phyloP scores from a whole-genome alignment of 2,113 vertebrate species.

The Capreolus pygargus region DNA sequence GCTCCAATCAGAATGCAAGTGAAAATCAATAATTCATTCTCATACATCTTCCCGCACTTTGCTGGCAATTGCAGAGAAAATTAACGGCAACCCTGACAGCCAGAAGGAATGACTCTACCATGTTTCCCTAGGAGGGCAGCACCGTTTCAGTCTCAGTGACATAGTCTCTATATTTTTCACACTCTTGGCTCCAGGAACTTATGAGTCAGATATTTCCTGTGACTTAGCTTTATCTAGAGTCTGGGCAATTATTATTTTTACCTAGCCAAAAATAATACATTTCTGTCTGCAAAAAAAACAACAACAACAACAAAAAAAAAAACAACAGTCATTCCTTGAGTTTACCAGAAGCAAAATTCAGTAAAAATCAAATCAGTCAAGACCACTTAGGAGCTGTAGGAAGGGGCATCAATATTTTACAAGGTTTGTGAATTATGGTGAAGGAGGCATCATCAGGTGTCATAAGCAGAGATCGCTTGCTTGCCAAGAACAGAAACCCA shows the following conservation, averaged over 20 bases:
- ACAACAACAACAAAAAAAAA: not conserved
- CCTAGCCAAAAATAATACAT: not conserved
- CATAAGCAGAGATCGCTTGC: not conserved
- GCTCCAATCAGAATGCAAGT: slow-evolving; percentile 72
- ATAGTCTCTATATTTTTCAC: not conserved
- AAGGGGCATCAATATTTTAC: not conserved
- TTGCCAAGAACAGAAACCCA: not conserved
- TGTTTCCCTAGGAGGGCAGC: not conserved
- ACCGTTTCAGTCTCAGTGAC: not conserved
- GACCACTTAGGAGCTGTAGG: not conserved
- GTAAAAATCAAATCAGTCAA: not conserved
- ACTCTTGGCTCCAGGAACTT: not conserved
- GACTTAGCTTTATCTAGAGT: not conserved
- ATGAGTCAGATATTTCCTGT: slow-evolving; percentile 30
- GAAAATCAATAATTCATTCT: slow-evolving; percentile 80
- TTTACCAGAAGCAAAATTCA: not conserved
- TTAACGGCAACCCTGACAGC: slow-evolving; percentile 61
- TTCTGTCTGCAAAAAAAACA: not conserved
- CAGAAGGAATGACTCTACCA: slow-evolving; percentile 4
- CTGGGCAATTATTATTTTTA: not conserved
- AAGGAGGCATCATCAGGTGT: not conserved
- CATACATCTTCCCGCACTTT: slow-evolving; percentile 66
- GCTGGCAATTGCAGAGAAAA: slow-evolving; percentile 70
- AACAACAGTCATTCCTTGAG: not conserved
- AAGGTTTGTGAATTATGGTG: not conserved